phyloP scores from a whole-genome alignment of 2,113 vertebrate genomes.

The crab-eating macaque (Macaca fascicularis) region DNA sequence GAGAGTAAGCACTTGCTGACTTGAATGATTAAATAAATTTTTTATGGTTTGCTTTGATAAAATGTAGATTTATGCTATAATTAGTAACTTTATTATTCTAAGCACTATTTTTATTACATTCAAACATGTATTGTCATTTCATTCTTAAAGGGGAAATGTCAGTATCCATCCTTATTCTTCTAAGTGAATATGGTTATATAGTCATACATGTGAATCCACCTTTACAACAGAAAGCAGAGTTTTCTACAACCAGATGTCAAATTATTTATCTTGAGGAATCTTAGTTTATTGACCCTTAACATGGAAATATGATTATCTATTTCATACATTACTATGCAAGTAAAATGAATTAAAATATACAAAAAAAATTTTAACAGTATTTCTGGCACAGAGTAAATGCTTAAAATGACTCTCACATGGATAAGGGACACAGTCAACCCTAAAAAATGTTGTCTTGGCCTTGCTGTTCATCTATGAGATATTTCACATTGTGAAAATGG shows the following conservation, averaged over 20 bases:
- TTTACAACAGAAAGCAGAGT: not conserved
- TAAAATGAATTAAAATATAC: not conserved
- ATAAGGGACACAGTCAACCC: not conserved
- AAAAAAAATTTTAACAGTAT: not conserved
- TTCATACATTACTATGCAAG: not conserved
- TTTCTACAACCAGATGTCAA: not conserved
- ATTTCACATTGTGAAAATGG: not conserved
- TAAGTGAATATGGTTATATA: not conserved
- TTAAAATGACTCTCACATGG: not conserved
- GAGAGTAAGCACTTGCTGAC: not conserved
- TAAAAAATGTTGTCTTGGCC: not conserved
- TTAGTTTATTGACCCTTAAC: conserved; percentile 9
- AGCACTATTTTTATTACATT: not conserved
- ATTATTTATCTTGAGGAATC: not conserved
- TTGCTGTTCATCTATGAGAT: not conserved
- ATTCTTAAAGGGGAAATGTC: not conserved
- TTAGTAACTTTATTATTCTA: not conserved
- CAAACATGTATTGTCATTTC: not conserved
- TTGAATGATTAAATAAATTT: not conserved
- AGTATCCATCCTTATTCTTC: not conserved
- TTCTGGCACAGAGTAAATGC: not conserved
- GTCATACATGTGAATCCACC: not conserved
- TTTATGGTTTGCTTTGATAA: not conserved
- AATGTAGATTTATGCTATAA: not conserved
- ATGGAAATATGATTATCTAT: not conserved